phyloP scores from a whole-genome alignment of 64 coral and sea anemone genomes.

The Acropora yongei region DNA sequence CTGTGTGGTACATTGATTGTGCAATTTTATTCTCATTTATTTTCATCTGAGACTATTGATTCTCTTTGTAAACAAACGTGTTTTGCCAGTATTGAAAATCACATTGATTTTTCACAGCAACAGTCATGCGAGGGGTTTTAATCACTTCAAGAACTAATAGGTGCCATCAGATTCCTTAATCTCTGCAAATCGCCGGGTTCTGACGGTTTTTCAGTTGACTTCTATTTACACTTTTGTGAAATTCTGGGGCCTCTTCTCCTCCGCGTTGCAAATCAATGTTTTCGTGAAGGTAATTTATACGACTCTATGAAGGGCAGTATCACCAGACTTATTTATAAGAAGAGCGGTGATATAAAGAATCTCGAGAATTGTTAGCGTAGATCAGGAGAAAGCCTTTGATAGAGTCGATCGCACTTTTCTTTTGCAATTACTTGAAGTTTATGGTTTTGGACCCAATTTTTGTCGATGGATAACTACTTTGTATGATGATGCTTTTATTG shows the following conservation, averaged over 20 bases:
- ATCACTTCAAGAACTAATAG: no score
- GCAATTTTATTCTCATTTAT: no score
- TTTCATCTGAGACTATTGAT: background rate
- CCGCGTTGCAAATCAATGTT: background rate
- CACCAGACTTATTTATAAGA: background rate
- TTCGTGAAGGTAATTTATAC: background rate
- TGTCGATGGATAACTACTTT: no score
- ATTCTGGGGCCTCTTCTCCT: background rate
- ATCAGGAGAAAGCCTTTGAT: constrained; percentile 46
- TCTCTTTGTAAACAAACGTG: background rate
- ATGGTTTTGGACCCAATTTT: background rate
- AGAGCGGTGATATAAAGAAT: background rate
- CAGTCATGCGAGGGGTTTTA: no score
- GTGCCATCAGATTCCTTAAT: no score
- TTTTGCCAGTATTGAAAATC: no score
- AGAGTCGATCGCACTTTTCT: background rate
- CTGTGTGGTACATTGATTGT: no score
- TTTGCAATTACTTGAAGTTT: no score
- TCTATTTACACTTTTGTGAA: constrained; percentile 31
- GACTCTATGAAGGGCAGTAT: background rate
- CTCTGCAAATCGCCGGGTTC: background rate
- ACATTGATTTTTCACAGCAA: no score
- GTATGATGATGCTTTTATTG: background rate
- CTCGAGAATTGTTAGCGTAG: constrained; percentile 23
- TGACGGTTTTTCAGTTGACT: constrained; percentile 32